A percentile compares a stretch with the other conserved stretches of the same genome.
Evolutionary conservation across 2,797 vertebrate species (phyloP).

Genomic region (Pyrocephalus nanus): DNA sequence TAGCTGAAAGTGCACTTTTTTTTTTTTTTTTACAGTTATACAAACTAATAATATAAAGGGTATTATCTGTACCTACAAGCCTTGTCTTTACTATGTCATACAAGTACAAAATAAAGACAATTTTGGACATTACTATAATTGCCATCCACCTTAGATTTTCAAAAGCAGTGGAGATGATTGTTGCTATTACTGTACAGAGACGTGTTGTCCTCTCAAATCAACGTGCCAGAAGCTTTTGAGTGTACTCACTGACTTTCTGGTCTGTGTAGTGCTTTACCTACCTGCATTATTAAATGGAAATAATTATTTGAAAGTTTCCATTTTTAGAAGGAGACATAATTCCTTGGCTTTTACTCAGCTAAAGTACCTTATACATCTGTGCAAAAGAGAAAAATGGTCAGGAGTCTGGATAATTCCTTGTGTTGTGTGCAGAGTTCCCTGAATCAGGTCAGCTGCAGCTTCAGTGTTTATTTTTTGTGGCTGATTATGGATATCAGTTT

Average conservation of each 20-base stretch:
- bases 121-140: neutral
- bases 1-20: neutral
- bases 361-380: neutral
- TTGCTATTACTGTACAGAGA: neutral
- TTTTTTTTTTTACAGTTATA: neutral
- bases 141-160: neutral
- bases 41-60: neutral
- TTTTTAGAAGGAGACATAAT: neutral
- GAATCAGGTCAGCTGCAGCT: neutral
- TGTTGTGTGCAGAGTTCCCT: neutral
- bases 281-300: neutral
- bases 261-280: neutral
- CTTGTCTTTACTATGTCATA: neutral
- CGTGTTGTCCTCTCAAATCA: neutral
- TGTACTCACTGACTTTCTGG: neutral
- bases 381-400: neutral
- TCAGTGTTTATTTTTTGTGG: neutral
- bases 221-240: neutral
- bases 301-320: neutral
- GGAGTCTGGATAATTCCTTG: neutral
- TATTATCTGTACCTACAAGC: neutral
- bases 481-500: conserved; percentile 8
- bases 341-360: neutral
- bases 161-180: neutral
- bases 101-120: neutral